Conservation (phyloP, 2,888 invertebrate genomes). For the Drosophila affinis region DNA sequence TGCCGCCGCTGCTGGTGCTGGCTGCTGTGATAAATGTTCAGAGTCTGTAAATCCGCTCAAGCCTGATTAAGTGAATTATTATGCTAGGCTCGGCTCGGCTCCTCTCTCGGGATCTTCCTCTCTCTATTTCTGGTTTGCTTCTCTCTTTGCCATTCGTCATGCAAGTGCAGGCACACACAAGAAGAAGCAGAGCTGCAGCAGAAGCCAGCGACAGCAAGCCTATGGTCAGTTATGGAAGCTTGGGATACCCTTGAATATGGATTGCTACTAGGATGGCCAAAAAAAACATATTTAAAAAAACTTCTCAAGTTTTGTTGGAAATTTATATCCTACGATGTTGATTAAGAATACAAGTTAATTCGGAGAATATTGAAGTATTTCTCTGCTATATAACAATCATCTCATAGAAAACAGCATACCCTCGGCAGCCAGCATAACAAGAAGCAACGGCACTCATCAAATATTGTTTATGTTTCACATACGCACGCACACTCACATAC, state of each 20-base stretch:
- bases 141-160: slow-evolving; percentile 63
- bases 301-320: neutral
- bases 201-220: slow-evolving; percentile 50
- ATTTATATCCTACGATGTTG: neutral
- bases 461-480: slow-evolving; percentile 77
- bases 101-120: slow-evolving; percentile 23
- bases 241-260: neutral
- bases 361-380: too few species aligned
- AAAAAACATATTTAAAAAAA: neutral
- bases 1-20: neutral
- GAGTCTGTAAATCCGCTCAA: slow-evolving; percentile 67
- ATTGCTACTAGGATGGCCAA: neutral
- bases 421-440: neutral
- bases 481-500: slow-evolving; percentile 53
- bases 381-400: neutral
- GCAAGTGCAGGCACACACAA: slow-evolving; percentile 28
- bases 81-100: slow-evolving; percentile 35
- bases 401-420: neutral
- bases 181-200: slow-evolving; percentile 72
- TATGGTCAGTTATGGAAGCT: neutral
- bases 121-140: slow-evolving; percentile 17
- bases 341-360: neutral
- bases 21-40: slow-evolving; percentile 58
- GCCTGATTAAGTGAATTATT: slow-evolving; percentile 79
- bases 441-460: slow-evolving; percentile 55